phyloP scores from a whole-genome alignment of 2,888 invertebrate species.

The Yponomeuta evonymella region DNA sequence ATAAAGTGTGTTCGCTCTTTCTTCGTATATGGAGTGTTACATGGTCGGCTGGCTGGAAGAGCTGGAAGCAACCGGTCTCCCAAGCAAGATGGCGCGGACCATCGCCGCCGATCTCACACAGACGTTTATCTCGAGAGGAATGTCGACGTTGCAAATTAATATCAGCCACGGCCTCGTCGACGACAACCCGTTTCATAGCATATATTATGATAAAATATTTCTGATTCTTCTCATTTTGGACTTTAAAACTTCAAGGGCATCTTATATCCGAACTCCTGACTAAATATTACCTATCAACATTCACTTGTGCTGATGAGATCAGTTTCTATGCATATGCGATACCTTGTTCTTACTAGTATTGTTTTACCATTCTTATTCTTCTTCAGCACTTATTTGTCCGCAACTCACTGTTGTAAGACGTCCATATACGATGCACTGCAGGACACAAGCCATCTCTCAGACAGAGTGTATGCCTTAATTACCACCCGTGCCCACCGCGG shows the following conservation, averaged over 20 bases:
- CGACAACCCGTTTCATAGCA: not conserved
- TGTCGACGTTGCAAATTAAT: slow-evolving; percentile 12
- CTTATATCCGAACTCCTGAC: not conserved
- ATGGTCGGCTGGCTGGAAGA: slow-evolving; percentile 25
- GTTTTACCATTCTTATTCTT: too few species aligned
- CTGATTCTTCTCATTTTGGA: not conserved
- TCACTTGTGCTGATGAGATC: too few species aligned
- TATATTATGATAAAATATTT: not conserved
- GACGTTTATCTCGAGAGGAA: not conserved
- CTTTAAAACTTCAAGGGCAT: not conserved
- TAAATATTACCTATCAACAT: not conserved
- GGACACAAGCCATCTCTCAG: too few species aligned
- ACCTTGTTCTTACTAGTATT: too few species aligned
- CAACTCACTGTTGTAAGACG: too few species aligned
- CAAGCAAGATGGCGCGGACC: not conserved
- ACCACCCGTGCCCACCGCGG: too few species aligned
- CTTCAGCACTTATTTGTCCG: too few species aligned
- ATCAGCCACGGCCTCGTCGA: not conserved
- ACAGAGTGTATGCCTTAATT: too few species aligned
- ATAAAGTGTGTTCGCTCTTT: slow-evolving; percentile 17
- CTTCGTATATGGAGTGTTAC: slow-evolving; percentile 34
- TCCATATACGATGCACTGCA: too few species aligned
- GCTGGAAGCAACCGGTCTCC: slow-evolving; percentile 7
- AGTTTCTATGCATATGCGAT: too few species aligned
- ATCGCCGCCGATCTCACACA: not conserved